phyloP scores from a whole-genome alignment of 2,888 invertebrate genomes.

The Plebejus melissa region DNA sequence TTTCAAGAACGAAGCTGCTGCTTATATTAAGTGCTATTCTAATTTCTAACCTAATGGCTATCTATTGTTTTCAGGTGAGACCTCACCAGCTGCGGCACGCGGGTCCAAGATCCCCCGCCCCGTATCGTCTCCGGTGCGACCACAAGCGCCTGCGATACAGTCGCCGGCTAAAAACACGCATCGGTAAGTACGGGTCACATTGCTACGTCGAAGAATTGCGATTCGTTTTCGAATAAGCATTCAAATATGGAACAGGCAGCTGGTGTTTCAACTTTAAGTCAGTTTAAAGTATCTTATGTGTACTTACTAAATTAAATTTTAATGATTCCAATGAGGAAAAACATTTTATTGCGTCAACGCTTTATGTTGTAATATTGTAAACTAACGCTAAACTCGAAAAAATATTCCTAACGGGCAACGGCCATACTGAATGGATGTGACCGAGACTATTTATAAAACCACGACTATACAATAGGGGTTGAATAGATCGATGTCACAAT shows the following conservation, averaged over 20 bases:
- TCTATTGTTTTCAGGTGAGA: slow-evolving; percentile 54
- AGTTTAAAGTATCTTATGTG: too few relatives aligned
- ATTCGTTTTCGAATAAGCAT: too few relatives aligned
- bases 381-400: neutral
- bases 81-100: slow-evolving; percentile 66
- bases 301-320: too few relatives aligned
- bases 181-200: slow-evolving; percentile 46
- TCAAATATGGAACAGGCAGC: too few relatives aligned
- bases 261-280: too few relatives aligned
- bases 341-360: too few relatives aligned
- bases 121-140: slow-evolving; percentile 85
- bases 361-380: neutral
- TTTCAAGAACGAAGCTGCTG: too few relatives aligned
- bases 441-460: neutral
- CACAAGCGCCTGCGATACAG: slow-evolving; percentile 63
- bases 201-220: neutral
- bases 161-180: slow-evolving; percentile 69
- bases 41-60: neutral
- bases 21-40: too few relatives aligned
- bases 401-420: neutral
- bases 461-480: slow-evolving; percentile 1
- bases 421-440: neutral
- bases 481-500: slow-evolving; percentile 7
- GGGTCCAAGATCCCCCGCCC: slow-evolving; percentile 88
- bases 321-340: too few relatives aligned